Percentiles rank a stretch among this genome's conserved stretches.
Conservation (phyloP, 2,113 vertebrate species). For the Mustela lutreola region DNA sequence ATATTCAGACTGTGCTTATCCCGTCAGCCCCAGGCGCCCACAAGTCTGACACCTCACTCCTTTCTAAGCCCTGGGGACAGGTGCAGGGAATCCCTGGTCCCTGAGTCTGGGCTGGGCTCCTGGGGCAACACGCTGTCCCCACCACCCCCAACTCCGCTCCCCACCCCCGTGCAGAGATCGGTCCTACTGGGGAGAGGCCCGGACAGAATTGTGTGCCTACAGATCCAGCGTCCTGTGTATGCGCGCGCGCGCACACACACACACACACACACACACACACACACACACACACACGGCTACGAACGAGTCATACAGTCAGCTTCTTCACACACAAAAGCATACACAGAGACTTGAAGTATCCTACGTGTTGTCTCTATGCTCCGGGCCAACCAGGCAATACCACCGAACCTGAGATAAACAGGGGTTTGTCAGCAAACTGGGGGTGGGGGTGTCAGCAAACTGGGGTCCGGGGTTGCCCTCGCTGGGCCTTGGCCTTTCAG, state of each 20-base stretch:
- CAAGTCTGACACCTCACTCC: neutral
- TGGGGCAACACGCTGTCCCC: neutral
- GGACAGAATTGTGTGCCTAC: neutral
- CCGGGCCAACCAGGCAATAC: neutral
- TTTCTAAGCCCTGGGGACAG: conserved; percentile 11
- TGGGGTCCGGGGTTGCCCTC: neutral
- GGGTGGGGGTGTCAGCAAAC: neutral
- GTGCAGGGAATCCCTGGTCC: neutral
- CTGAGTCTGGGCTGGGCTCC: neutral
- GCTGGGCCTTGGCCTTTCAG: neutral
- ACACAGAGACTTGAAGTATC: neutral
- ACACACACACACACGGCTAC: neutral
- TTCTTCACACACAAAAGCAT: neutral
- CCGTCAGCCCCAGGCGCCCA: neutral
- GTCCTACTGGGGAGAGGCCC: neutral
- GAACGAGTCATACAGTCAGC: neutral
- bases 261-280: neutral
- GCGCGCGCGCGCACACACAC: neutral
- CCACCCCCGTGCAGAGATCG: neutral
- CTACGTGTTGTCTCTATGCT: neutral
- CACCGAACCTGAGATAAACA: neutral
- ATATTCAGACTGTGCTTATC: neutral
- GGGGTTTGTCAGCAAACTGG: neutral
- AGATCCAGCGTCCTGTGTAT: neutral
- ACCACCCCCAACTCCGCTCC: too few relatives aligned